Evolutionary conservation across 2,888 invertebrate genomes (phyloP), one percentile per base, ranked within the genome.

Genomic region (Cantharis rustica): DNA sequence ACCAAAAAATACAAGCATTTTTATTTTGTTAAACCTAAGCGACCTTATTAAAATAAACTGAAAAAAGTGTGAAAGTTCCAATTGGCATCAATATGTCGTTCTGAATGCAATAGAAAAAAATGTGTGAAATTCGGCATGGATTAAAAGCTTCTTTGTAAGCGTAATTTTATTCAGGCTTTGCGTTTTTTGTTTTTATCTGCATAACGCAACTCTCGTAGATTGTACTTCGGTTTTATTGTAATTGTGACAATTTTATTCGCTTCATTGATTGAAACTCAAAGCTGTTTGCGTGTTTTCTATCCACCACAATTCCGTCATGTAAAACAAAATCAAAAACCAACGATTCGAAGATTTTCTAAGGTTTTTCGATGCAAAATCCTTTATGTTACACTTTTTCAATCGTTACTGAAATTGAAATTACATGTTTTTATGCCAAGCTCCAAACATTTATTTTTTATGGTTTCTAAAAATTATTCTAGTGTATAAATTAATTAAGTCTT

Each of bases 231-330:
- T 71, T 70, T 71, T 27, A 71, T 71, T 71, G 72, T 61, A 72
- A 20, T 66, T 27, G 20, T 31, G 17, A 66, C 64, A 66, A 66
- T 17, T 64, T 72, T 72, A 64, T 72, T 66, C 71, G 64, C 64
- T 27, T 72, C 71, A 64, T 27, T 71, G 71, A 71, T 71, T 63
- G 27, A 71, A 64, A 15, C 27, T 63, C 27, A 27, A 71, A 71
- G 71, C 64, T 72, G 16, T 31, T 11, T 64, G 16, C 31, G 15
- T 27, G 71, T 66, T 47, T 31, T 64, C 31, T 47, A 31, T 64
- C 62, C 62, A 71, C 71, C 26, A 63, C 62, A 26, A 62, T 20
- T 62, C 20, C 26, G 68, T 47, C 72, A 66, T 31, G 47, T 68
- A 68, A 61, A 64, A 72, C 17, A 20, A 61, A 47, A 31, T 66